Base-by-base conservation (phyloP, 2,797 vertebrate genomes). In the Enteromius thamalakanensis region DNA sequence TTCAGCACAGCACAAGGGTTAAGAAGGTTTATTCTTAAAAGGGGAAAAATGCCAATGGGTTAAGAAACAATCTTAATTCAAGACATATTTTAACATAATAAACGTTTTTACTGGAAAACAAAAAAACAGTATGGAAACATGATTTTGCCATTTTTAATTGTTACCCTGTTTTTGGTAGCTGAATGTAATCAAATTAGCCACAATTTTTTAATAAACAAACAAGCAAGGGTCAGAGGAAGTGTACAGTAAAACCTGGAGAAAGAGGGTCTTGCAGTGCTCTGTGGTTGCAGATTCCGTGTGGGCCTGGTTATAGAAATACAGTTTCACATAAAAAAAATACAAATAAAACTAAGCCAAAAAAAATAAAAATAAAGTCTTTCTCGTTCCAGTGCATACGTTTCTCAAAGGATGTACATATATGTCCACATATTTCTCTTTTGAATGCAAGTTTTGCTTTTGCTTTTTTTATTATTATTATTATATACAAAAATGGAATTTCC, bases 351-450 rank as follows among this genome's bases (percentile, higher is more conserved):
- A 81, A 76, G 45, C 89, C 76, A 92, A 88, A 91, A 92, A 90
- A 62, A 85, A 45, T 92, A 0, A 92, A 80, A 87, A 89, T 88
- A 90, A 90, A 88, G 94, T 95, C 91, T 93, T 94, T 86, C 82
- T 84, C 78, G 83, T 87, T 85, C 85, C 79, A 84, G 84, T 85
- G 82, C 77, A 86, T 87, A 86, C 72, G 95, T 94, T 95, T 95
- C 94, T 96, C 92, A 95, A 93, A 94, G 94, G 94, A 96, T 99
- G 97, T 99, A 98, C 96, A 98, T 98, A 99, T 79, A 65, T 93
- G 97, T 96, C 95, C 96, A 94, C 95, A 94, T 94, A 94, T 94
- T 95, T 93, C 91, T 95, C 88, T 93, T 94, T 93, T 82, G 91
- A 95, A 80, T 95, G 96, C 96, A 96, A 60, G 92, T 95, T 96